A percentile compares a stretch with the other conserved stretches of the same genome.
These are phyloP conservation scores for Spodoptera exigua DNA, from an alignment of 2,888 invertebrate genomes.

Conservation along the genomic window DNA sequence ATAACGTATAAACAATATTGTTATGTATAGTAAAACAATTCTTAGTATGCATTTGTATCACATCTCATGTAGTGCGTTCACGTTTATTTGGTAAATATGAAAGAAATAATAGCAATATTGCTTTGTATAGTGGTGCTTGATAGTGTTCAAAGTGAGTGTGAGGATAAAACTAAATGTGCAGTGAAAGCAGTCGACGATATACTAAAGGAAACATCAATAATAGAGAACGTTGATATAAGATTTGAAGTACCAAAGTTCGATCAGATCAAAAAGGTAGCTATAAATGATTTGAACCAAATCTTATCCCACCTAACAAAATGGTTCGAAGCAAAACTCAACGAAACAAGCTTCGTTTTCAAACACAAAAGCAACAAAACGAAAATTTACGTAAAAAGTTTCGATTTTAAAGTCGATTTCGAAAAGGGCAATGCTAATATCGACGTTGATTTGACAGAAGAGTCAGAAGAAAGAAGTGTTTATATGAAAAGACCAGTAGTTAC, in stretches of 20 bases:
- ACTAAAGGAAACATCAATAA: conserved; percentile 54
- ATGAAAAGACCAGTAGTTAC: too few relatives aligned
- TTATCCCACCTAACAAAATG: conserved; percentile 66
- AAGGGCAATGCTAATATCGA: conserved; percentile 49
- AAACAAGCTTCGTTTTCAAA: conserved; percentile 52
- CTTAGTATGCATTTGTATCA: conserved; percentile 74
- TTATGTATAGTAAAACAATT: conserved; percentile 47
- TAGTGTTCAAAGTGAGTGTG: conserved; percentile 71
- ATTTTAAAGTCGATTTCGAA: conserved; percentile 59
- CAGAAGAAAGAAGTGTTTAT: neutral
- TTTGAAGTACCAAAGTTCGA: conserved; percentile 56
- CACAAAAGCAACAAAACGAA: conserved; percentile 67
- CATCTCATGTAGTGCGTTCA: conserved; percentile 66
- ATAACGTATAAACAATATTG: conserved; percentile 1
- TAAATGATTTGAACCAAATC: conserved; percentile 62
- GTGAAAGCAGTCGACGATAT: conserved; percentile 64
- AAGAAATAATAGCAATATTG: conserved; percentile 60
- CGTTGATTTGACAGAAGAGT: conserved; percentile 37
- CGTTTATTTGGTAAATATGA: conserved; percentile 70
- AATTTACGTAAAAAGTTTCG: conserved; percentile 70
- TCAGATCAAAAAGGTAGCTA: conserved; percentile 57
- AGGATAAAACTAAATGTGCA: conserved; percentile 64
- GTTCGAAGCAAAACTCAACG: conserved; percentile 65
- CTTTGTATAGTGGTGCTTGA: conserved; percentile 58
- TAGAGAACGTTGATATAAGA: conserved; percentile 53